Conservation (phyloP, 1,140 invertebrate species). For the Drosophila malerkotliana region DNA sequence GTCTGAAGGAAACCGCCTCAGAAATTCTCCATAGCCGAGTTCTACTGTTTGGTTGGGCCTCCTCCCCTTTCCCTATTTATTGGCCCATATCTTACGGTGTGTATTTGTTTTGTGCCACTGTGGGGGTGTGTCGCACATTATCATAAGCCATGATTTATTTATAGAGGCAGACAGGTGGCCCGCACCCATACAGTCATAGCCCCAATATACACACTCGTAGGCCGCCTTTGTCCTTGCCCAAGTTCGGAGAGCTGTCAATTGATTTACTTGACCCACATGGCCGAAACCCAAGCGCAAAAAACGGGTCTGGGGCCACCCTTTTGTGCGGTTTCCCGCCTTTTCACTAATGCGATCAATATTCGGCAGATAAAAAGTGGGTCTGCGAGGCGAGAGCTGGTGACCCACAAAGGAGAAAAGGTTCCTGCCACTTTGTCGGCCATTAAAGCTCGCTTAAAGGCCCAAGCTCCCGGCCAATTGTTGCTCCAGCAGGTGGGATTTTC, state of each 20-base stretch:
- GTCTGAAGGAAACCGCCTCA: background rate
- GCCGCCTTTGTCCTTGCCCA: constrained; percentile 52
- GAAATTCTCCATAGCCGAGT: background rate
- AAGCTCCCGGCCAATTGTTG: constrained; percentile 52
- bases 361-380: constrained; percentile 46
- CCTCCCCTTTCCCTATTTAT: constrained; percentile 3
- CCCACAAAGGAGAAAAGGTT: constrained; percentile 15
- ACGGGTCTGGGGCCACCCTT: background rate
- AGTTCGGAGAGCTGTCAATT: constrained; percentile 70
- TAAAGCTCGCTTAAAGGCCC: constrained; percentile 33
- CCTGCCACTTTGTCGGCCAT: background rate
- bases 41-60: constrained; percentile 5
- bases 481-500: constrained; percentile 1
- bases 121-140: constrained; percentile 41
- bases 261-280: constrained; percentile 75
- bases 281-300: constrained; percentile 16
- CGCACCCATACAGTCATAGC: constrained; percentile 17
- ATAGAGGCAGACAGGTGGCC: constrained; percentile 62
- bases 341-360: constrained; percentile 72
- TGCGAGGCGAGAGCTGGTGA: background rate
- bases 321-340: constrained; percentile 30
- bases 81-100: constrained; percentile 26
- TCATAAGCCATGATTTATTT: constrained; percentile 74
- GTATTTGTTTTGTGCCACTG: background rate
- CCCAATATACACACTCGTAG: constrained; percentile 2